A percentile compares a stretch with the other conserved stretches of the same genome.
Conservation (phyloP, 2,888 invertebrate species). For the Epiblema foenella region DNA sequence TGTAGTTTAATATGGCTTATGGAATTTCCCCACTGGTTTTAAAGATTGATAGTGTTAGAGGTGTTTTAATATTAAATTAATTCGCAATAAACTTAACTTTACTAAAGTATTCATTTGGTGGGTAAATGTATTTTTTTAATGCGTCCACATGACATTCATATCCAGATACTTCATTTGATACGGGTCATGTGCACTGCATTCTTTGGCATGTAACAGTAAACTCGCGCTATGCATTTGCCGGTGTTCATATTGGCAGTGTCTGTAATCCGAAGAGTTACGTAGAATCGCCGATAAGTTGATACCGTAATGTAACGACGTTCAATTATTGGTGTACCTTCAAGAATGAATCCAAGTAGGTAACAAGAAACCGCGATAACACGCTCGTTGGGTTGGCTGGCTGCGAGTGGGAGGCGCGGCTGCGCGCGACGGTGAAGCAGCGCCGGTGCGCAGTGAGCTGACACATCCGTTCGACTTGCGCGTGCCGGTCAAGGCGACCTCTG, state of each 20-base stretch:
- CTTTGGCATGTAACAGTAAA: slow-evolving; percentile 31
- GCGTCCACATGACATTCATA: background rate
- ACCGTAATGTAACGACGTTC: slow-evolving; percentile 75
- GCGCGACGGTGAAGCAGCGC: slow-evolving; percentile 66
- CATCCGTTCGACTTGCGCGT: slow-evolving; percentile 83
- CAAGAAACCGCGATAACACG: slow-evolving; percentile 79
- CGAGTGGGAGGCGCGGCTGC: slow-evolving; percentile 80
- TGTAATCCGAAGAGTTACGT: slow-evolving; percentile 57
- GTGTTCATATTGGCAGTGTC: slow-evolving; percentile 31
- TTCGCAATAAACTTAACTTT: background rate
- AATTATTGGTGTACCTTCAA: slow-evolving; percentile 64
- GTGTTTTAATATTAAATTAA: background rate
- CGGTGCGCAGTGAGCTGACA: slow-evolving; percentile 83
- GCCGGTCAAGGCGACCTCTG: slow-evolving; percentile 82
- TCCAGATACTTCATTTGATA: slow-evolving; percentile 14
- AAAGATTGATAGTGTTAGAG: background rate
- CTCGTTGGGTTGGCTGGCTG: slow-evolving; percentile 67
- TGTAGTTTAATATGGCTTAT: background rate
- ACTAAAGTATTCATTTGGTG: background rate
- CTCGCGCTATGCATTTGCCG: slow-evolving; percentile 33
- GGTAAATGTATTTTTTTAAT: background rate
- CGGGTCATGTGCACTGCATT: slow-evolving; percentile 29
- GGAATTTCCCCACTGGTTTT: background rate
- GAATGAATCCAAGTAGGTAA: slow-evolving; percentile 77
- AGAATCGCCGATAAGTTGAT: slow-evolving; percentile 62